Conservation (phyloP, 2,113 vertebrate genomes). For the Cariama cristata region DNA sequence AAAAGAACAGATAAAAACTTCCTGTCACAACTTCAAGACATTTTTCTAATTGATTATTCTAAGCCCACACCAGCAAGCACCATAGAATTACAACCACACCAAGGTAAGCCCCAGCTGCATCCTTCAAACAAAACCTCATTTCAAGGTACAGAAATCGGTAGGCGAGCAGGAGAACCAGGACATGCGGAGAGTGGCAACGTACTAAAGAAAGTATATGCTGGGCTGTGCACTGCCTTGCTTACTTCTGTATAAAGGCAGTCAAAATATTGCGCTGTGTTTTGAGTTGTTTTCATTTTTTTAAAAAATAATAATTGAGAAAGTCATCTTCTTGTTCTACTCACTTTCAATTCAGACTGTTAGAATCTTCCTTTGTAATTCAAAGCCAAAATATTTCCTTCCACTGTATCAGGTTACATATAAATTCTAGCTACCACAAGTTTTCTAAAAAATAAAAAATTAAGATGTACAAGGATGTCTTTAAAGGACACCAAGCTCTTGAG, state of each 20-base stretch:
- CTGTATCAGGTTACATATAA: not conserved
- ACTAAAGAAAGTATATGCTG: not conserved
- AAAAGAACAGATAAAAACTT: not conserved
- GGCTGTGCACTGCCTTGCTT: not conserved
- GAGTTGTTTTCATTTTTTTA: not conserved
- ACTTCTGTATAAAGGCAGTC: not conserved
- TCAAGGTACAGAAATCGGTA: not conserved
- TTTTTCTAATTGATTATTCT: not conserved
- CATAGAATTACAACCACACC: not conserved
- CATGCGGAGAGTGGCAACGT: rapidly evolving
- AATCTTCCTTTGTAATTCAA: not conserved
- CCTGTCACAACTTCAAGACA: not conserved
- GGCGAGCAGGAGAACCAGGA: not conserved
- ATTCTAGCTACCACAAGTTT: not conserved
- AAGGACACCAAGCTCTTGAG: not conserved
- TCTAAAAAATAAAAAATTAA: not conserved
- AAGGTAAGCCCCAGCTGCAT: not conserved
- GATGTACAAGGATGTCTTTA: not conserved
- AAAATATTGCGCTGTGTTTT: not conserved
- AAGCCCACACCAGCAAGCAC: not conserved
- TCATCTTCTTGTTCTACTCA: not conserved
- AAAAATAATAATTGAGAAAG: not conserved
- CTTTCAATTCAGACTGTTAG: not conserved
- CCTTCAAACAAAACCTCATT: not conserved
- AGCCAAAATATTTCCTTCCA: not conserved